Evolutionary conservation across 2,113 vertebrate species (phyloP).

Genomic region (Harpagus bidentatus): DNA sequence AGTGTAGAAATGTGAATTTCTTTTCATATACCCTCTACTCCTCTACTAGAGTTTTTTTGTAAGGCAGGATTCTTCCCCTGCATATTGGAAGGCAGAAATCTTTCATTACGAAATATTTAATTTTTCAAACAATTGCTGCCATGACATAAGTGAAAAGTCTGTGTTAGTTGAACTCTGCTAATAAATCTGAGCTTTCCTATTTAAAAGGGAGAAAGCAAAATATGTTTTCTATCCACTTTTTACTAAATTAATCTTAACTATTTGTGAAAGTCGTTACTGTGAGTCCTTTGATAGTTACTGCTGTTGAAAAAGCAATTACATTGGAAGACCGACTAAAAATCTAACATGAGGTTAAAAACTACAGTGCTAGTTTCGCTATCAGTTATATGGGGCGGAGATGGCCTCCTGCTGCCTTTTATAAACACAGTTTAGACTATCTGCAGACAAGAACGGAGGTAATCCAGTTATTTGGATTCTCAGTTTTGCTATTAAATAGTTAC

Average conservation of each 20-base stretch:
- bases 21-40: background rate
- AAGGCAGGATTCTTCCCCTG: background rate
- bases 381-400: background rate
- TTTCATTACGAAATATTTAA: background rate
- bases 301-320: background rate
- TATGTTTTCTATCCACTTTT: background rate
- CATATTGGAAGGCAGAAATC: background rate
- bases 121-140: background rate
- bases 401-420: background rate
- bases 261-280: background rate
- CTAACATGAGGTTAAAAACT: background rate
- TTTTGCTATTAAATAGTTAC: background rate
- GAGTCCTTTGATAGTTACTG: background rate
- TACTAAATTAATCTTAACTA: background rate
- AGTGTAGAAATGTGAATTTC: background rate
- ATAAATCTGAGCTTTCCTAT: background rate
- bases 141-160: background rate
- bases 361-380: background rate
- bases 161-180: background rate
- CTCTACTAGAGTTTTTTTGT: background rate
- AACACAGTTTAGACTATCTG: background rate
- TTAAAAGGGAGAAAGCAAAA: background rate
- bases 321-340: background rate
- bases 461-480: background rate
- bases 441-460: background rate